Conservation (phyloP, 2,797 vertebrate genomes). For the Chelidonichthys spinosus region DNA sequence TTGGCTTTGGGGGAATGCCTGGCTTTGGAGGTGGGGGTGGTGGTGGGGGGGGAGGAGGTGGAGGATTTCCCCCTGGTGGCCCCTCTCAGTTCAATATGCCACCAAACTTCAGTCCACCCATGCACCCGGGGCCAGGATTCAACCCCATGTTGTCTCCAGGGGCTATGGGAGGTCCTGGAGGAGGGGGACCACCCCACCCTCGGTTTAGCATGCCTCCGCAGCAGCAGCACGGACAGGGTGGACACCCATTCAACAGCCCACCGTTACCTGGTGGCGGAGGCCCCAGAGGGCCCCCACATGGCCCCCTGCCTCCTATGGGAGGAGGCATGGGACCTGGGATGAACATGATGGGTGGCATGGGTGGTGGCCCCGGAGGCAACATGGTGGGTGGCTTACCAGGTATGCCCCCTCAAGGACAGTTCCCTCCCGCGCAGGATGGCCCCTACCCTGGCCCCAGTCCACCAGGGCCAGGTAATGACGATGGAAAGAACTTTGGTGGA, state of each 20-base stretch:
- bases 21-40: constrained; percentile 83
- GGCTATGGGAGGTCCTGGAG: constrained; percentile 83
- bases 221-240: constrained; percentile 86
- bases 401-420: constrained; percentile 86
- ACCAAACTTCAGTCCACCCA: constrained; percentile 88
- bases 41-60: constrained; percentile 77
- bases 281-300: constrained; percentile 83
- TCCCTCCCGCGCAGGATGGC: constrained; percentile 84
- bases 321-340: constrained; percentile 85
- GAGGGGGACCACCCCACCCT: constrained; percentile 86
- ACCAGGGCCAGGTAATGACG: constrained; percentile 84
- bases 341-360: constrained; percentile 86
- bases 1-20: constrained; percentile 86
- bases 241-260: constrained; percentile 87
- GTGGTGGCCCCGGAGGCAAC: constrained; percentile 82
- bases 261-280: constrained; percentile 83
- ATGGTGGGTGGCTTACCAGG: constrained; percentile 85
- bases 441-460: constrained; percentile 86
- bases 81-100: constrained; percentile 88
- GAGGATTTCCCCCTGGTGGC: constrained; percentile 87
- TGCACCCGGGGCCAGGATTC: constrained; percentile 87
- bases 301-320: constrained; percentile 84
- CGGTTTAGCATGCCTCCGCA: constrained; percentile 86
- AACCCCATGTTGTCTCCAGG: constrained; percentile 88
- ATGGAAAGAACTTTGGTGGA: constrained; percentile 86